Evolutionary conservation across 2,113 vertebrate species (phyloP), one percentile per base, ranked within the genome.

Genomic region (Sapajus apella): DNA sequence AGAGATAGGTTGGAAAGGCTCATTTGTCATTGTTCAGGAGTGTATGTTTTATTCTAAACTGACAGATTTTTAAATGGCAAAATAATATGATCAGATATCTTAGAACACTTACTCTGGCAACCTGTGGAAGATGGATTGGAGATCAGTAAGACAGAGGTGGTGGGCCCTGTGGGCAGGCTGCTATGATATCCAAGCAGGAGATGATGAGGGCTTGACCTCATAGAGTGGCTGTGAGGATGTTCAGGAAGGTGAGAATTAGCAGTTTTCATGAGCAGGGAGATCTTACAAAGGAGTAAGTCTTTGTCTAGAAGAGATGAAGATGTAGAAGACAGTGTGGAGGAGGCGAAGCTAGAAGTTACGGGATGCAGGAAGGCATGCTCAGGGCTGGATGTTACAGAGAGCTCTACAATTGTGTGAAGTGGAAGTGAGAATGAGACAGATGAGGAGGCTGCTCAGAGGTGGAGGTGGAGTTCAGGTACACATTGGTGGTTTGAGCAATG

Each of bases 171-270:
- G 85, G 66, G 64, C 35, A 58, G 77, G 50, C 50, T 84, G 0
- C 73, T 91, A 37, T 1, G 25, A 43, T 66, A 18, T 55, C 35
- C 47, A 89, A 58, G 47, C 2, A 47, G 20, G 52, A 43, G n/a
- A 45, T 25, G 25, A 4, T 17, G 58, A 72, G 40, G 40, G 13
- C 27, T 75, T 56, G 50, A 43, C 66, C 64, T 40, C 55, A 73
- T 55, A 32, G 32, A n/a, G 20, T 88, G 20, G 55, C 85, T 76
- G 20, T 61, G 17, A 73, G 40, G 18, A 30, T 58, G 43, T 45
- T 95, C 70, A 83, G 12, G 83, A 95, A 86, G 47, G 30, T 12
- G 40, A 91, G 64, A 93, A 93, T 73, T 18, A 87, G 82, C 83
- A 86, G 58, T 61, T 64, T 87, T 61, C 27, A 12, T 5, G 16